phyloP scores from a whole-genome alignment of 2,888 invertebrate genomes.

The Sminthurinus aureus region DNA sequence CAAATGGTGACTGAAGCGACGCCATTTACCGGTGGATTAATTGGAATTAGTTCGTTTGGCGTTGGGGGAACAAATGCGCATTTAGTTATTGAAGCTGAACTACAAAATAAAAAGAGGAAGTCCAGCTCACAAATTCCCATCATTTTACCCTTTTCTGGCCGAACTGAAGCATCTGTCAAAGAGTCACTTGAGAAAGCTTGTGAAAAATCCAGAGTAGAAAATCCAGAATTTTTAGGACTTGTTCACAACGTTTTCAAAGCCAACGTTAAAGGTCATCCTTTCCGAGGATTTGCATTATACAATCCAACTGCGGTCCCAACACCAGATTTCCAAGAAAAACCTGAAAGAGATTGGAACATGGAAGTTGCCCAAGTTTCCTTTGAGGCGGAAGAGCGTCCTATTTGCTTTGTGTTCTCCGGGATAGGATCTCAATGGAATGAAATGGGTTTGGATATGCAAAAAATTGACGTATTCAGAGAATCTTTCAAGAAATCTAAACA shows the following conservation, averaged over 20 bases:
- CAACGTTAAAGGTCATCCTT: conserved; percentile 64
- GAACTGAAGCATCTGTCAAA: conserved; percentile 65
- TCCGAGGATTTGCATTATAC: conserved; percentile 64
- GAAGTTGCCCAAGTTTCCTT: background rate
- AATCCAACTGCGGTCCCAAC: background rate
- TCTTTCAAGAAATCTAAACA: background rate
- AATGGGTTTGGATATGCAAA: background rate
- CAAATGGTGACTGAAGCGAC: background rate
- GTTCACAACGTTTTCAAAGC: conserved; percentile 61
- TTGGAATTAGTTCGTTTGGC: background rate
- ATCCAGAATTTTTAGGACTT: conserved; percentile 44
- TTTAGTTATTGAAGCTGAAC: background rate
- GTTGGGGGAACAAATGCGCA: no score
- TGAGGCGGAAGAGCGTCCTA: background rate
- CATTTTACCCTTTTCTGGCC: no score
- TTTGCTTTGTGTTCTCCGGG: background rate
- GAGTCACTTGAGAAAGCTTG: conserved; percentile 56
- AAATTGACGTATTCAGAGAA: background rate
- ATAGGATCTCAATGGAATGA: background rate
- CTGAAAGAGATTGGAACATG: background rate
- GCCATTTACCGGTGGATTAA: background rate
- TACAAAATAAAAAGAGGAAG: background rate
- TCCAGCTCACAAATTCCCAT: background rate
- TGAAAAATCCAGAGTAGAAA: conserved; percentile 54
- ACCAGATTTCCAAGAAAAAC: background rate